phyloP scores from a whole-genome alignment of 1,140 invertebrate genomes.

The Papilio polyxenes region DNA sequence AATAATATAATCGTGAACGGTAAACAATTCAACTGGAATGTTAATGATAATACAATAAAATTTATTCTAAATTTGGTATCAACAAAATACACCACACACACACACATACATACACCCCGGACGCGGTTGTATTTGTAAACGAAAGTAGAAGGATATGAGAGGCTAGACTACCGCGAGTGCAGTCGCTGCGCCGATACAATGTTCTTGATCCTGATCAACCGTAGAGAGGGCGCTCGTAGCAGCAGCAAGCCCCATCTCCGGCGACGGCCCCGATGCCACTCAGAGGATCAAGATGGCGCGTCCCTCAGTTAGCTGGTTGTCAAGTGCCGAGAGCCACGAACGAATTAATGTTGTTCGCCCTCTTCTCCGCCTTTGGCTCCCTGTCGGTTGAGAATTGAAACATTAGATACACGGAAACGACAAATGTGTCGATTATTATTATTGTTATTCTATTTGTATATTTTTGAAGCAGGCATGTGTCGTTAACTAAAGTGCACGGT shows the following conservation, averaged over 20 bases:
- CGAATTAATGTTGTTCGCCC: slow-evolving; percentile 81
- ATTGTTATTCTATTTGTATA: slow-evolving; percentile 18
- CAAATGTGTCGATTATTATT: neutral
- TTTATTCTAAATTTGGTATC: slow-evolving; percentile 77
- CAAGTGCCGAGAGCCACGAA: slow-evolving; percentile 81
- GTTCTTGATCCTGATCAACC: slow-evolving; percentile 63
- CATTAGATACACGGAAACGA: slow-evolving; percentile 38
- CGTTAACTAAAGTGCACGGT: slow-evolving; percentile 49
- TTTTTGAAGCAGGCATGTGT: slow-evolving; percentile 37
- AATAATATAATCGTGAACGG: slow-evolving; percentile 72
- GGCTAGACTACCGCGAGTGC: slow-evolving; percentile 49
- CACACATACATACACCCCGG: slow-evolving; percentile 47
- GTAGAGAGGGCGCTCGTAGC: slow-evolving; percentile 50
- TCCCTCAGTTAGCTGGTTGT: slow-evolving; percentile 79
- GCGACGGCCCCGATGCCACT: slow-evolving; percentile 58
- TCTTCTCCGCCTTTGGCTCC: slow-evolving; percentile 82
- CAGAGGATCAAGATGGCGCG: slow-evolving; percentile 72
- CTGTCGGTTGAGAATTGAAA: slow-evolving; percentile 54
- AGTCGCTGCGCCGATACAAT: slow-evolving; percentile 40
- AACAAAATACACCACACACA: slow-evolving; percentile 68
- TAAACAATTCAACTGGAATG: slow-evolving; percentile 78
- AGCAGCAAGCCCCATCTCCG: slow-evolving; percentile 57
- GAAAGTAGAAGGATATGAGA: slow-evolving; percentile 62
- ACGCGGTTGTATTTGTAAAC: slow-evolving; percentile 52
- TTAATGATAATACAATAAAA: slow-evolving; percentile 76